These are phyloP conservation scores for Acleris holmiana DNA, from an alignment of 2,888 invertebrate species.

Conservation along the genomic window DNA sequence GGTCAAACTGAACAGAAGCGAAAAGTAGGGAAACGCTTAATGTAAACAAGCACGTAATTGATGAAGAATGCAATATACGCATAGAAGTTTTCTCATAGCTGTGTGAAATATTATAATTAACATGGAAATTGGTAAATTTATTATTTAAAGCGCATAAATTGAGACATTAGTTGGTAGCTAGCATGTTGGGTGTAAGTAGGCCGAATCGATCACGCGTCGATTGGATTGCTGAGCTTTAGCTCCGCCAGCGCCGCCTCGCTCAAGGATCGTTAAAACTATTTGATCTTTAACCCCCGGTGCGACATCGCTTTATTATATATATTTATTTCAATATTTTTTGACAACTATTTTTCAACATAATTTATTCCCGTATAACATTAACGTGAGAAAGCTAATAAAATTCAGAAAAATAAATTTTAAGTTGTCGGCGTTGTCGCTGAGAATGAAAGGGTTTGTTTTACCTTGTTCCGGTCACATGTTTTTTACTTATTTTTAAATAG, in stretches of 20 bases:
- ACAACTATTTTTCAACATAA: neutral
- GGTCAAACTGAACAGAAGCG: conserved; percentile 6
- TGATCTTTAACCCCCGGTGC: conserved; percentile 57
- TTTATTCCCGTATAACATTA: conserved; percentile 9
- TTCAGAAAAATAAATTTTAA: neutral
- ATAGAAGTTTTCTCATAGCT: neutral
- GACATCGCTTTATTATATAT: conserved; percentile 14
- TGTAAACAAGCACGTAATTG: conserved; percentile 10
- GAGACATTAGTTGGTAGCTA: conserved; percentile 33
- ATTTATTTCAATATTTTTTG: conserved; percentile 4
- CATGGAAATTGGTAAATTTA: neutral
- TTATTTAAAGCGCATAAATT: conserved; percentile 28
- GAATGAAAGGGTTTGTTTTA: neutral
- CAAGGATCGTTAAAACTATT: conserved; percentile 50
- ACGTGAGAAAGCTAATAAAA: conserved; percentile 7
- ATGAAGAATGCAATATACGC: conserved; percentile 4
- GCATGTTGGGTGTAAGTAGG: conserved; percentile 55
- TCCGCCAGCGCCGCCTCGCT: conserved; percentile 38
- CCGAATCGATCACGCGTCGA: conserved; percentile 61
- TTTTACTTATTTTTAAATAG: neutral
- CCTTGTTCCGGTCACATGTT: conserved; percentile 1
- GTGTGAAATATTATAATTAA: conserved; percentile 1
- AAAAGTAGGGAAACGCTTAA: conserved; percentile 4
- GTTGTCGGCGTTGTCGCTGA: neutral
- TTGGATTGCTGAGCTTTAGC: conserved; percentile 47